Conservation (phyloP, 1,140 invertebrate species). For the Zaprionus tsacasi region DNA sequence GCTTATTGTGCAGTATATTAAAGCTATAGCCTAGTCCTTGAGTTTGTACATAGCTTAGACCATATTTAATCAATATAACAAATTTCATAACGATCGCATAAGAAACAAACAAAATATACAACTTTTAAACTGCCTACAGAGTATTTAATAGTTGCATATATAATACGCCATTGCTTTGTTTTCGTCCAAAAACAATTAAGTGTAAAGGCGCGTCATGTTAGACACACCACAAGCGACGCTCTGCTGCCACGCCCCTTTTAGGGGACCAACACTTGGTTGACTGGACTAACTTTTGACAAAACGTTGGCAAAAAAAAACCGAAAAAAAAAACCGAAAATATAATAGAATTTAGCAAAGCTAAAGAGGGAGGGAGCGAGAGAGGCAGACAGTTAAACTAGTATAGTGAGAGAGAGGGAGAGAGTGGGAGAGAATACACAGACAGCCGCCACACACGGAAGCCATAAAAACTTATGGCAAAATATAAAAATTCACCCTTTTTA, state of each 20-base stretch:
- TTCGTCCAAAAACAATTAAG: slow-evolving; percentile 65
- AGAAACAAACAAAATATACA: not conserved
- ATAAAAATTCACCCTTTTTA: slow-evolving; percentile 82
- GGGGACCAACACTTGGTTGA: slow-evolving; percentile 36
- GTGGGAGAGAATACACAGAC: slow-evolving; percentile 44
- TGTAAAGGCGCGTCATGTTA: slow-evolving; percentile 79
- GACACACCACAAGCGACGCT: slow-evolving; percentile 67
- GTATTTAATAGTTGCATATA: not conserved
- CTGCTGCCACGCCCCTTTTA: slow-evolving; percentile 8
- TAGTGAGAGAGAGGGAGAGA: not conserved
- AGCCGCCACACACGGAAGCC: slow-evolving; percentile 80
- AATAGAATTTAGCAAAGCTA: slow-evolving; percentile 24
- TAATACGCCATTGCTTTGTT: slow-evolving; percentile 20
- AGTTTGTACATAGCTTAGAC: not conserved
- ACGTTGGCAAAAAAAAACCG: slow-evolving; percentile 48
- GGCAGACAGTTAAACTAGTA: slow-evolving; percentile 33
- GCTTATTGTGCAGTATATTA: not conserved
- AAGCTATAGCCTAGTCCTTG: not conserved
- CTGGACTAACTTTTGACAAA: slow-evolving; percentile 81
- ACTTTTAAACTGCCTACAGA: not conserved
- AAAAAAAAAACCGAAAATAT: slow-evolving; percentile 23
- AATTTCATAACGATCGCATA: not conserved
- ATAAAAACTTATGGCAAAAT: slow-evolving; percentile 81
- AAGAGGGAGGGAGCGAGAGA: not conserved
- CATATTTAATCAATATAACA: not conserved